phyloP scores from a whole-genome alignment of 30 jellyfish, hydroid and myxozoan species.

The Hydractinia symbiolongicarpus region DNA sequence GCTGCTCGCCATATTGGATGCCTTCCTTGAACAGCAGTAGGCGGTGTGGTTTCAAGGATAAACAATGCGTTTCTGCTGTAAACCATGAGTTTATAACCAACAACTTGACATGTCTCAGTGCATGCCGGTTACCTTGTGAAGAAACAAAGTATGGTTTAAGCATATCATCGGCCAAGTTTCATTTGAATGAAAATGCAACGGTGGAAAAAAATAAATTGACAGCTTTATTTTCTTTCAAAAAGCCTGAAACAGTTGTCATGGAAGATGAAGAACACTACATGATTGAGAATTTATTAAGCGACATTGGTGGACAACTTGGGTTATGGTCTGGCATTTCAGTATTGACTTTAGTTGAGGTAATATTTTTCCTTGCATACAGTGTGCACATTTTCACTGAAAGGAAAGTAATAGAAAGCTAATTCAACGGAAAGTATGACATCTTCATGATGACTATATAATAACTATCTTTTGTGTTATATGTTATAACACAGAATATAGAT shows the following conservation, averaged over 20 bases:
- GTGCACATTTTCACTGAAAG: too few species aligned
- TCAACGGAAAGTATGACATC: too few species aligned
- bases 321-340: slow-evolving; percentile 26
- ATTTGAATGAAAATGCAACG: not conserved
- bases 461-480: too few species aligned
- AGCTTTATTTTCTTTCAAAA: slow-evolving; percentile 1
- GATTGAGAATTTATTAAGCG: slow-evolving; percentile 29
- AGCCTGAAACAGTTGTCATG: slow-evolving; percentile 11
- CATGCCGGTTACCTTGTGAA: slow-evolving; percentile 13
- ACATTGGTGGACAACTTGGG: slow-evolving; percentile 36
- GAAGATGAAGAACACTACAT: slow-evolving; percentile 14
- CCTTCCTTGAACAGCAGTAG: slow-evolving; percentile 12
- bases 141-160: not conserved
- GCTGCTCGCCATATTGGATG: not conserved
- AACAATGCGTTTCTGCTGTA: not conserved
- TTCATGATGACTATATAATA: too few species aligned
- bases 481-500: too few species aligned
- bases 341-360: slow-evolving; percentile 20
- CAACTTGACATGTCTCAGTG: not conserved
- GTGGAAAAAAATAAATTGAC: not conserved
- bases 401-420: too few species aligned
- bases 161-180: not conserved
- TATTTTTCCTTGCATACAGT: not conserved
- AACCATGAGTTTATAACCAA: not conserved
- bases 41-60: not conserved